Base-by-base conservation (phyloP, 2,797 vertebrate genomes). In the Onychomys leucogaster region DNA sequence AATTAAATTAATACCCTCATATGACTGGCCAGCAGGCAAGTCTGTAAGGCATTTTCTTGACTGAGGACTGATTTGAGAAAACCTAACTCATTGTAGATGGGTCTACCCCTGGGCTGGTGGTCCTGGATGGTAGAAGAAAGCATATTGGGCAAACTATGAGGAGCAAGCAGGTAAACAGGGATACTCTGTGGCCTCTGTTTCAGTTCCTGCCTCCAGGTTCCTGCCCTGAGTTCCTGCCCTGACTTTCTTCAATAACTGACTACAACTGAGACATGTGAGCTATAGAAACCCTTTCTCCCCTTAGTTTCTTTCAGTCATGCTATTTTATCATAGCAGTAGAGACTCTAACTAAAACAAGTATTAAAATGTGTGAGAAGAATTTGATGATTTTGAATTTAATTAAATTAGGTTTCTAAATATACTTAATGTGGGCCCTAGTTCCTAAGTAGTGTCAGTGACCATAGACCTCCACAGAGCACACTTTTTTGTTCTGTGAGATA, bases 351-450 rank as follows among this genome's bases (percentile, higher is more conserved):
- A 34, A n/a, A 67, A 52, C 19, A 67, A 88, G 6, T 81, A 61
- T 57, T 82, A 78, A 76, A 87, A 80, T 46, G 77, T 27, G 37
- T 34, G 21, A 96, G 46, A 77, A 85, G 90, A 61, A 10, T 9
- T 87, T 88, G 65, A 88, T 93, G 21, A 87, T 78, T 55, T 13
- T 95, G 71, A 69, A 91, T 29, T 93, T 75, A 93, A 78, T n/a
- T 46, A 95, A 49, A 21, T 37, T 84, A 65, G 46, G 13, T 85
- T 93, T 90, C 10, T 75, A 96, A 88, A 77, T 75, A 46, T 57
- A 63, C 59, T 61, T 91, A 80, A 78, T 10, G 8, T 49, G 63
- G 37, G 43, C 12, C 10, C 21, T 65, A 37, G 6, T 73, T 92
- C 34, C 49, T 65, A 27, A 17, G 25, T 57, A 88, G 84, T 5